These are phyloP conservation scores for Chlorops oryzae DNA, from an alignment of 1,140 invertebrate species.

Conservation along the genomic window DNA sequence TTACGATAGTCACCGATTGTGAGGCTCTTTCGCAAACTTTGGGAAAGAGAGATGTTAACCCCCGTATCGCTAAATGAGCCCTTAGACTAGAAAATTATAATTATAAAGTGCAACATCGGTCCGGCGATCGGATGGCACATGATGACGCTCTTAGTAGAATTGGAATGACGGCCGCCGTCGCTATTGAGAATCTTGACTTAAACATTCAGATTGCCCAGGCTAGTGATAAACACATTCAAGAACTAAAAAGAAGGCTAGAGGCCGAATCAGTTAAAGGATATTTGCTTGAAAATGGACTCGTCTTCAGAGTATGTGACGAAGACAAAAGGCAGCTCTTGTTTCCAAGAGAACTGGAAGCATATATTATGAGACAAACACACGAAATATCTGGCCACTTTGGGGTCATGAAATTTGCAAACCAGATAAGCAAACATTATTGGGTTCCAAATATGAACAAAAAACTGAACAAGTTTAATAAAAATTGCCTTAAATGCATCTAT, in stretches of 20 bases:
- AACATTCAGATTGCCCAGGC: constrained; percentile 3
- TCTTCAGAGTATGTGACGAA: too few relatives aligned
- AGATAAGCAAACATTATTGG: background rate
- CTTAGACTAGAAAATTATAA: constrained; percentile 16
- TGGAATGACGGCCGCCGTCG: background rate
- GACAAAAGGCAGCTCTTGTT: background rate
- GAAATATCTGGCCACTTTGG: background rate
- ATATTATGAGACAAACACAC: background rate
- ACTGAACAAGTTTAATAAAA: too few relatives aligned
- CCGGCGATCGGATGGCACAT: constrained; percentile 29
- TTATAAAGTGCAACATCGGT: constrained; percentile 15
- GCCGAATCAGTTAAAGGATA: constrained; percentile 1
- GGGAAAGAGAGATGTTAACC: constrained; percentile 37
- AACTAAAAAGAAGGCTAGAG: background rate
- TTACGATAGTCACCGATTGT: constrained; percentile 49
- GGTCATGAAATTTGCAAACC: background rate
- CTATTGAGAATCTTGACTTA: constrained; percentile 5
- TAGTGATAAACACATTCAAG: background rate
- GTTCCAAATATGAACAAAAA: background rate
- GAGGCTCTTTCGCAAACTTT: constrained; percentile 40
- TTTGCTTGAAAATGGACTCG: background rate
- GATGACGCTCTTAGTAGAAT: constrained; percentile 21
- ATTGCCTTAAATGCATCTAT: too few relatives aligned
- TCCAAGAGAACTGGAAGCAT: background rate
- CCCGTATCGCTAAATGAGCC: constrained; percentile 39